Conservation (phyloP, 2,888 invertebrate species). For the Caenorhabditis imperialis region DNA sequence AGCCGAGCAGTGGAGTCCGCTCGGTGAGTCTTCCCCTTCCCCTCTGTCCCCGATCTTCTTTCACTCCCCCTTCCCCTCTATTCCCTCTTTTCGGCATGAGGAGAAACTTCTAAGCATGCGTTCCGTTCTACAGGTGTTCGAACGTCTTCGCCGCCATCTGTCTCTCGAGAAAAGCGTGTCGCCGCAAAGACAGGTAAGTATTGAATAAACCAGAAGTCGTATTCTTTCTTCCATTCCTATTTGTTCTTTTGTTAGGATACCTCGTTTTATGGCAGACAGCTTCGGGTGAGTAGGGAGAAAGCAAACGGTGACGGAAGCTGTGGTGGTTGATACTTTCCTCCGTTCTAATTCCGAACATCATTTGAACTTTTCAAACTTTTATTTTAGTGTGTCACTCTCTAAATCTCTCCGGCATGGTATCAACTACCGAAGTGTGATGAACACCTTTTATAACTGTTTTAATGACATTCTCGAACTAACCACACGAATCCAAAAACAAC, state of each 20-base stretch:
- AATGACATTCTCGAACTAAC: conserved; percentile 10
- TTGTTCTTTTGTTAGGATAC: conserved; percentile 35
- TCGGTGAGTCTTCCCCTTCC: conserved; percentile 39
- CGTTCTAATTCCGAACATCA: conserved; percentile 2
- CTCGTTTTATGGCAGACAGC: conserved; percentile 49
- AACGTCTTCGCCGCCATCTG: conserved; percentile 70
- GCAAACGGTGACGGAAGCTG: conserved; percentile 25
- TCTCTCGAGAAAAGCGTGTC: conserved; percentile 72
- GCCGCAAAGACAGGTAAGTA: conserved; percentile 57
- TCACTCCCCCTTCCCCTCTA: conserved; percentile 2
- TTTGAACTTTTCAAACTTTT: neutral
- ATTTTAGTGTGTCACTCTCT: conserved; percentile 23
- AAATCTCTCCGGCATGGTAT: conserved; percentile 35
- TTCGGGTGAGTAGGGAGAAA: conserved; percentile 35
- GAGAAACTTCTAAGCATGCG: conserved; percentile 53
- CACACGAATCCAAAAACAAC: conserved; percentile 7
- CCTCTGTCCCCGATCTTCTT: conserved; percentile 2
- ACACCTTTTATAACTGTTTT: neutral
- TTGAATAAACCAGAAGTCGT: neutral
- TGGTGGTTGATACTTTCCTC: neutral
- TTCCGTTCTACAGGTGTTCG: conserved; percentile 61
- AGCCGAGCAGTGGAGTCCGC: conserved; percentile 44
- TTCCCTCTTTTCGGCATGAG: conserved; percentile 33
- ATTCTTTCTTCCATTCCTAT: neutral
- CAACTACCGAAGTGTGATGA: conserved; percentile 35